phyloP scores from a whole-genome alignment of 1,140 invertebrate genomes.

The Trinorchestia longiramus region DNA sequence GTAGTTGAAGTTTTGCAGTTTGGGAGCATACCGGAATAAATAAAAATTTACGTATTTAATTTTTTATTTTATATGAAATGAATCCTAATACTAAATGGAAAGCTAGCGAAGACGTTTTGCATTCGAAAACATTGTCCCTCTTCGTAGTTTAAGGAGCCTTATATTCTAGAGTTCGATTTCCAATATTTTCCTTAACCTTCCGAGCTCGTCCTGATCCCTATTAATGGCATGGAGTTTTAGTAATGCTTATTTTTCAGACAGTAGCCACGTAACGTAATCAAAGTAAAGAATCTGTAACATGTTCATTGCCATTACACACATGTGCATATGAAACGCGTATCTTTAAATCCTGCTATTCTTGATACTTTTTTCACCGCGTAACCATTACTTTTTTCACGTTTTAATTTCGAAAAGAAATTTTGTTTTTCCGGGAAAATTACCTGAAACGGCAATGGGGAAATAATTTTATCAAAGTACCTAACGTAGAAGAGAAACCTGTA shows the following conservation, averaged over 20 bases:
- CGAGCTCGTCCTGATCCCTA: neutral
- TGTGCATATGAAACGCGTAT: neutral
- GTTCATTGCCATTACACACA: neutral
- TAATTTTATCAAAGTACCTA: neutral
- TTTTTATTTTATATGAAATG: neutral
- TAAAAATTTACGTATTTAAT: neutral
- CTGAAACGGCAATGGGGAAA: neutral
- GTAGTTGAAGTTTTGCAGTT: neutral
- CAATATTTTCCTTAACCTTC: neutral
- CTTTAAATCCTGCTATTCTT: neutral
- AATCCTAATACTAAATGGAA: neutral
- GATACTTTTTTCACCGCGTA: neutral
- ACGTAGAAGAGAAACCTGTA: neutral
- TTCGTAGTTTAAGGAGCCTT: neutral
- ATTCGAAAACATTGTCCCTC: neutral
- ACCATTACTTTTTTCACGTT: neutral
- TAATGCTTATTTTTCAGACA: neutral
- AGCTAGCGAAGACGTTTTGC: neutral
- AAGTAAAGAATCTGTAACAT: neutral
- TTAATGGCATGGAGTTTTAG: neutral
- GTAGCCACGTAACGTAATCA: neutral
- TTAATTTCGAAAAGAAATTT: neutral
- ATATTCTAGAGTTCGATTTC: neutral
- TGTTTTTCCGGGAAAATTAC: neutral
- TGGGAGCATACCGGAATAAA: neutral